Base-by-base conservation (phyloP, 2,797 vertebrate species). In the Syngnathus rostellatus region DNA sequence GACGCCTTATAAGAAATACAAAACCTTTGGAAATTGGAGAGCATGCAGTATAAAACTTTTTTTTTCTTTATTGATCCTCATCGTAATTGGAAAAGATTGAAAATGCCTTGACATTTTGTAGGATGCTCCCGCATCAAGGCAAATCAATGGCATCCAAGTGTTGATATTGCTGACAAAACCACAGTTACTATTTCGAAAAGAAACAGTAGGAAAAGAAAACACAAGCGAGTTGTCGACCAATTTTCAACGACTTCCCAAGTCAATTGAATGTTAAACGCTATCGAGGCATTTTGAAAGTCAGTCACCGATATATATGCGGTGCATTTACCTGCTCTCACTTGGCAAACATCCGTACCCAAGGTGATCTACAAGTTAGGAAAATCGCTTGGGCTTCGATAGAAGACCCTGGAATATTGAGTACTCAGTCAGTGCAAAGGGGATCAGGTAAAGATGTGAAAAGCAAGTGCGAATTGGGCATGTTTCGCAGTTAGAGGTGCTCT, bases 331-430 rank as follows among this genome's bases (percentile, higher is more conserved):
- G 9, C n/a, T 14, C 40, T 62, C 19, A 62, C 38, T 62, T 43
- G 40, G 38, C 40, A 41, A 43, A 43, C 60, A 25, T 45, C 40
- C n/a, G n/a, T 25, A 62, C 9, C 40, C 21, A 16, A 45, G 40
- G 40, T 45, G 40, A 45, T 45, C 45, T 62, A 45, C 21, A 45
- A 62, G 60, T 45, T n/a, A 43, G 19, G 40, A 12, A 1, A 21
- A 23, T 43, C 39, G 16, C 17, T 61, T 38, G 25, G n/a, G 7
- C 8, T 38, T 59, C 37, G 21, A 43, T 10, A 61, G 39, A 61
- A 63, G 61, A 63, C 41, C 21, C 40, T 46, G 41, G 40, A 45
- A 46, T 46, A 62, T 46, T 62, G n/a, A 63, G 61, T 31, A 31
- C 12, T 46, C 41, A 17, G 23, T 48, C 41, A 25, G 61, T 63